These are phyloP conservation scores for Sceloporus undulatus DNA, from an alignment of 2,113 vertebrate species.

Conservation along the genomic window DNA sequence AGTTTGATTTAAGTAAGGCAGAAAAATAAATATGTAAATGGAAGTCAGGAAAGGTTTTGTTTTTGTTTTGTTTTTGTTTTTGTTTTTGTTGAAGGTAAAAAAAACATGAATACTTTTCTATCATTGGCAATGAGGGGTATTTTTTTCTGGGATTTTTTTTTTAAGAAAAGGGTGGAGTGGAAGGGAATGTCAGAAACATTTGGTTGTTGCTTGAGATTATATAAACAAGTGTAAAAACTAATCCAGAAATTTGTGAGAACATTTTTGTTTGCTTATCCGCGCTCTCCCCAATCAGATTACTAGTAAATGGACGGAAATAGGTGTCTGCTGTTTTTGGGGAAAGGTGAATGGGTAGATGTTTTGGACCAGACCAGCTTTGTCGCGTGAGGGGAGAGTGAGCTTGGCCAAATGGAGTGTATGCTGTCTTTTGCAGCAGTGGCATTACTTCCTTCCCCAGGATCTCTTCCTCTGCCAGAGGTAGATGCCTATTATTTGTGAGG, in stretches of 20 bases:
- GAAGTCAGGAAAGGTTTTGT: slow-evolving; percentile 54
- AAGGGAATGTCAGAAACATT: slow-evolving; percentile 35
- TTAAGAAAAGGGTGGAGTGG: slow-evolving; percentile 32
- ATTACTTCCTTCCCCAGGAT: too few species aligned
- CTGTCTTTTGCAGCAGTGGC: too few species aligned
- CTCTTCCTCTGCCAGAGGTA: too few species aligned
- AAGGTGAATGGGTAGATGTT: background rate
- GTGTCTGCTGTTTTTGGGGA: too few species aligned
- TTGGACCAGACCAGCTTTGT: background rate
- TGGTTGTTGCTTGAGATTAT: slow-evolving; percentile 43
- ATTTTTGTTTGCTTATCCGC: background rate
- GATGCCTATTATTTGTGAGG: too few species aligned
- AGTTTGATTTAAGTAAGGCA: slow-evolving; percentile 65
- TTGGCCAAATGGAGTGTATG: too few species aligned
- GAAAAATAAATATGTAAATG: slow-evolving; percentile 64
- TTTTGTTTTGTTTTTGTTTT: background rate
- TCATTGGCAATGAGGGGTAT: slow-evolving; percentile 35
- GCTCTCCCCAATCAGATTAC: background rate
- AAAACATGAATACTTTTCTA: slow-evolving; percentile 52
- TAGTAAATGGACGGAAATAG: background rate
- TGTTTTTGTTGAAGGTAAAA: slow-evolving; percentile 47
- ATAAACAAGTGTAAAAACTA: slow-evolving; percentile 45
- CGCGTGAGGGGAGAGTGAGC: too few species aligned
- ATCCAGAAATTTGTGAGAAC: background rate
- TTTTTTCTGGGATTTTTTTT: slow-evolving; percentile 42